Conservation (phyloP, 1,140 invertebrate species). For the Drosophila paulistorum region DNA sequence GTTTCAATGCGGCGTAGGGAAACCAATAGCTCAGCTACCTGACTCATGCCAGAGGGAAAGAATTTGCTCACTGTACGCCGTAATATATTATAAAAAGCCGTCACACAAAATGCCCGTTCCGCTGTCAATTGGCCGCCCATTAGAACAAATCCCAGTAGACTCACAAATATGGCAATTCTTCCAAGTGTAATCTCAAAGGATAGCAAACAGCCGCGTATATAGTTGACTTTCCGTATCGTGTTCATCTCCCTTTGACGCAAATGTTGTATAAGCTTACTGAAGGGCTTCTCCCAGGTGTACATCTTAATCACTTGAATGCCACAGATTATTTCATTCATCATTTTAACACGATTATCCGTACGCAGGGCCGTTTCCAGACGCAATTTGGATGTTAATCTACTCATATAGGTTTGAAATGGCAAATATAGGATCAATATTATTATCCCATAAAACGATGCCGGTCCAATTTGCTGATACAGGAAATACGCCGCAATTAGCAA, state of each 20-base stretch:
- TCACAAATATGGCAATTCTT: slow-evolving; percentile 90
- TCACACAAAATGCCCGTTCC: slow-evolving; percentile 90
- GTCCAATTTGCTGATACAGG: slow-evolving; percentile 86
- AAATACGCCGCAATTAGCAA: slow-evolving; percentile 87
- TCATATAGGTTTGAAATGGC: slow-evolving; percentile 91
- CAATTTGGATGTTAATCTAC: slow-evolving; percentile 87
- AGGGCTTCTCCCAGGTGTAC: slow-evolving; percentile 93
- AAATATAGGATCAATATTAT: slow-evolving; percentile 90
- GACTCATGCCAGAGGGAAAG: slow-evolving; percentile 86
- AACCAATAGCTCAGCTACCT: slow-evolving; percentile 87
- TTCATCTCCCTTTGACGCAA: slow-evolving; percentile 84
- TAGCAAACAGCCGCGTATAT: slow-evolving; percentile 88
- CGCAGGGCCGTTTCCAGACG: slow-evolving; percentile 87
- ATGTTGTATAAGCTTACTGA: slow-evolving; percentile 86
- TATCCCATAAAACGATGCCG: slow-evolving; percentile 89
- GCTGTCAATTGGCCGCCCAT: slow-evolving; percentile 83
- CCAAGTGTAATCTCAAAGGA: slow-evolving; percentile 90
- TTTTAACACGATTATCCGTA: slow-evolving; percentile 91
- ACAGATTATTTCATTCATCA: slow-evolving; percentile 95
- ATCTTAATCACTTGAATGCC: slow-evolving; percentile 94
- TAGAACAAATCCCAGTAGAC: slow-evolving; percentile 89
- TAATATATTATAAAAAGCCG: slow-evolving; percentile 89
- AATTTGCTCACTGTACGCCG: slow-evolving; percentile 89
- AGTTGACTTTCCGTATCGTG: slow-evolving; percentile 86
- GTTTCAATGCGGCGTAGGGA: slow-evolving; percentile 87